phyloP scores from a whole-genome alignment of 2,113 vertebrate genomes.

The Lophotis ruficrista region DNA sequence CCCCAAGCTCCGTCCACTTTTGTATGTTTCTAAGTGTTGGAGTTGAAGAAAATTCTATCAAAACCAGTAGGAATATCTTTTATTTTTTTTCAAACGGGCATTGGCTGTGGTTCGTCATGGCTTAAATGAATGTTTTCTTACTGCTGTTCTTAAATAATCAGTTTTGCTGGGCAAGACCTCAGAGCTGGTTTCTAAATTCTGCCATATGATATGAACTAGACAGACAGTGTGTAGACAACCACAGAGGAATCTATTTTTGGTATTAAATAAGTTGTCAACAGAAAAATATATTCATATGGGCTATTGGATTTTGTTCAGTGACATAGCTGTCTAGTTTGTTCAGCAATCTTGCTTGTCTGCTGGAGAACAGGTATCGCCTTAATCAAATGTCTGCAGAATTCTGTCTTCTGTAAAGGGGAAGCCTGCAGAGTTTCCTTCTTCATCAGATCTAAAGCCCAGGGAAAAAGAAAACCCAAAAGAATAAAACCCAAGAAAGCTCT shows the following conservation, averaged over 20 bases:
- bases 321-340: not conserved
- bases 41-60: not conserved
- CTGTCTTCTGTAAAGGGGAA: not conserved
- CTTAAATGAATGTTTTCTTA: not conserved
- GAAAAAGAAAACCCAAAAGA: not conserved
- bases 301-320: not conserved
- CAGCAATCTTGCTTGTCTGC: not conserved
- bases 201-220: not conserved
- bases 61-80: not conserved
- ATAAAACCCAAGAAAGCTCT: not conserved
- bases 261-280: conserved; percentile 36
- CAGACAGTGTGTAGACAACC: not conserved
- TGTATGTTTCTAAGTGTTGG: not conserved
- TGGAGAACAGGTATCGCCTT: not conserved
- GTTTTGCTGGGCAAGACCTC: not conserved
- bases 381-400: not conserved
- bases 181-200: not conserved
- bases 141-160: not conserved
- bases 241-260: not conserved
- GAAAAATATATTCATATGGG: not conserved
- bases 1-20: not conserved
- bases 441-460: not conserved
- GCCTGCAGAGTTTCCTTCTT: not conserved
- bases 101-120: not conserved
- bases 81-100: not conserved